Evolutionary conservation across 2,888 invertebrate genomes (phyloP), one percentile per base, ranked within the genome.

Genomic region (Ischnura elegans): DNA sequence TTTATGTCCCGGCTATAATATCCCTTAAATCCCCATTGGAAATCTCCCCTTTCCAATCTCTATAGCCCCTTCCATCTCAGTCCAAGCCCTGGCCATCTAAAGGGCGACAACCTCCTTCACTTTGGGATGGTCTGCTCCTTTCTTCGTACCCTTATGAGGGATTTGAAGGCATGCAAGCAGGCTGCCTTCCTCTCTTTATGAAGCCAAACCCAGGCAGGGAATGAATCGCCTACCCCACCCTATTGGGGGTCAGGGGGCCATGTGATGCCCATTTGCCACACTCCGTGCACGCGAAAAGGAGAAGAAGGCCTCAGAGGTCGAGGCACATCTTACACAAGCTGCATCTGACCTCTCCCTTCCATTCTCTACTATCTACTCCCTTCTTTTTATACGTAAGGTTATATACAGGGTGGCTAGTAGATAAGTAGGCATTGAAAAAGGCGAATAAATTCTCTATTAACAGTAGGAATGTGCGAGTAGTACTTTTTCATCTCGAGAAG

Each of bases 191-290:
- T 16, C 36, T 42, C 85, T 85, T 42, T 43, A 42, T 45, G 21
- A 61, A 43, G 43, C 43, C 42, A 43, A 36, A n/a, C 85, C 85
- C 45, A 43, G 43, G 29, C 43, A 43, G 42, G 25, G 85, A 21
- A 85, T 85, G 43, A 42, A 85, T 85, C 42, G 85, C 13, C 47
- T 47, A 19, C 13, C 21, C 85, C 36, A 16, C 42, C 19, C 85
- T 36, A 85, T 85, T 85, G 29, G 85, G 42, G 85, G 85, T 85
- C 85, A 85, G 19, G 85, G 85, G 85, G 43, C 36, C 85, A 42
- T 85, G 85, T 85, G 85, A 85, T 85, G 21, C 85, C 42, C 45
- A 85, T 85, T 85, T 85, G 85, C 42, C 85, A 85, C 85, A 85
- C 85, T 43, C 42, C 4, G 25, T 85, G 85, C 43, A 25, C 85